Base-by-base conservation (phyloP, 2,113 vertebrate species). In the Ceuthmochares aereus region DNA sequence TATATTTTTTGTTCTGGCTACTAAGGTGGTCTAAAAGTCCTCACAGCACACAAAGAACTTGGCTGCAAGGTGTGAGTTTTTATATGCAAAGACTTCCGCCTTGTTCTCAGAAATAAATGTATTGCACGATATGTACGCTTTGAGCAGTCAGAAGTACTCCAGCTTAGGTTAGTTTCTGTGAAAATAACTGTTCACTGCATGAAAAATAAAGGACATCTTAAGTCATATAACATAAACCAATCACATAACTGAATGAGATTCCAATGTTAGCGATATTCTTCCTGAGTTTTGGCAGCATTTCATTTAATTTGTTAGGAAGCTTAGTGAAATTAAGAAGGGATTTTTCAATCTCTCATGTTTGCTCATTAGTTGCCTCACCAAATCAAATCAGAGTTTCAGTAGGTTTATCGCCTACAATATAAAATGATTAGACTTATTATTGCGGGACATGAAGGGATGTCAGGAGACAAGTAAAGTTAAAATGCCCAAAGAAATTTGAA, bases 241-340 rank as follows among this genome's bases (percentile, higher is more conserved):
- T 2, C 0, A 0, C 9, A 45, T 34, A 55, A 3, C 54, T 2
- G 6, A 74, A 72, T 3, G 56, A 42, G 54, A n/a, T 37, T n/a
- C 64, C 36, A 16, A 3, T 0, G 1, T 75, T 37, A 59, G 43
- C 4, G 4, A 55, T 25, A 64, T 20, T 80, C 80, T 60, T 20
- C 52, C 83, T 84, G 68, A n/a, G 23, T 56, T 91, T 93, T 42
- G 66, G 49, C 49, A 45, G 67, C 9, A 6, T 75, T 81, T 67
- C 5, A 0, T 79, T 78, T 66, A 25, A 76, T 70, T 78, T 56
- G 4, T 75, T 80, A 64, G 45, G 68, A 47, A 72, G 36, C 43
- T 79, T n/a, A 79, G 58, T 36, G 66, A 93, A 94, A 78, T 73
- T 84, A 78, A 92, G 88, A 87, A 12, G 43, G 80, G 80, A 72